A percentile compares a stretch with the other conserved stretches of the same genome.
These are phyloP conservation scores for Cladopsammia gracilis DNA, from an alignment of 64 coral and sea anemone genomes.

Conservation along the genomic window DNA sequence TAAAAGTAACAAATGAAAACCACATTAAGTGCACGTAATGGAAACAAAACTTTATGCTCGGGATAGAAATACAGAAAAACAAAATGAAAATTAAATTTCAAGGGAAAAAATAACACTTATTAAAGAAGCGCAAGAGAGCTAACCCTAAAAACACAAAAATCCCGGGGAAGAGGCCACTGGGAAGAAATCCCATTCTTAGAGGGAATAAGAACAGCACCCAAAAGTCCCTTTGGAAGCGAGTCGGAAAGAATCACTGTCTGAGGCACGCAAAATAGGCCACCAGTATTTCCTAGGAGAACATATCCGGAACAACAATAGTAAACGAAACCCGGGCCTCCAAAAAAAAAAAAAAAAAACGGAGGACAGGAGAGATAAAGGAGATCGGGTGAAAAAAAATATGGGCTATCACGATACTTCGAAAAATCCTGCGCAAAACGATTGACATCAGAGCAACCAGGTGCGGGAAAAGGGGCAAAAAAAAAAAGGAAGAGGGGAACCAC, in stretches of 20 bases:
- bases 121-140: too few species aligned
- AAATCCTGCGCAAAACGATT: neutral
- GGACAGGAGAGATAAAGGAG: neutral
- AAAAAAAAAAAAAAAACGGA: neutral
- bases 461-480: neutral
- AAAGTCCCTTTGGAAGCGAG: neutral
- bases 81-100: too few species aligned
- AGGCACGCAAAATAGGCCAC: neutral
- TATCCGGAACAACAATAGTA: neutral
- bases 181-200: too few species aligned
- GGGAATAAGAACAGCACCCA: neutral
- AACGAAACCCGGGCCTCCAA: neutral
- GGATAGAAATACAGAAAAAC: too few species aligned
- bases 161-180: neutral
- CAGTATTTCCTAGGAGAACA: neutral
- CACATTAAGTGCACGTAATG: too few species aligned
- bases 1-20: too few species aligned
- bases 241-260: neutral
- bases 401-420: neutral
- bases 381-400: neutral
- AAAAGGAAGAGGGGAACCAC: neutral
- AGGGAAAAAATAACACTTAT: too few species aligned
- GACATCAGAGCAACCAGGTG: neutral
- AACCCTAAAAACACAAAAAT: too few species aligned
- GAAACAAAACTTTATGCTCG: too few species aligned